Percentiles rank a stretch among this genome's conserved stretches.
Evolutionary conservation across 2,888 invertebrate genomes (phyloP).

Genomic region (Alloplasta piceator): DNA sequence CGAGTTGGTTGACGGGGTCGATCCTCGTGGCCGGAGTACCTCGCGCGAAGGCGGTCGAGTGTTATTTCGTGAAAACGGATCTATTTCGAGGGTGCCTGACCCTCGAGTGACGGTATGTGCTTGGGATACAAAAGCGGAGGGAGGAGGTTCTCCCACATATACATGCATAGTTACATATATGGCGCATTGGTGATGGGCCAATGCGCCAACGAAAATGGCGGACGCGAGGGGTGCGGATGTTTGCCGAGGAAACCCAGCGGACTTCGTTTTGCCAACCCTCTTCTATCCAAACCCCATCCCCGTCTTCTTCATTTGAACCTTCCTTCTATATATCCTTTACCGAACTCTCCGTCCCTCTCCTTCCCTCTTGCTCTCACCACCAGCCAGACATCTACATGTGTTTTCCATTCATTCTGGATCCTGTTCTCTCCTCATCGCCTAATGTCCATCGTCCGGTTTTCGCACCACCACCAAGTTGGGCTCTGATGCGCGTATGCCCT

Average conservation of each 20-base stretch:
- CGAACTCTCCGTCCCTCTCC: conserved; percentile 50
- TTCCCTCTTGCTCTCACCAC: conserved; percentile 62
- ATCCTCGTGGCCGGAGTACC: conserved; percentile 75
- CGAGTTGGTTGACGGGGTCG: conserved; percentile 74
- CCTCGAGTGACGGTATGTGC: conserved; percentile 82
- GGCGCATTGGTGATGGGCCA: conserved; percentile 22
- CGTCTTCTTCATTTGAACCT: conserved; percentile 53
- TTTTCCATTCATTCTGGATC: conserved; percentile 78
- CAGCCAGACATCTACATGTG: conserved; percentile 78
- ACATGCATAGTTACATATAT: background rate
- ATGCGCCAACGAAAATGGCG: conserved; percentile 49
- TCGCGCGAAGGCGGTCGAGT: conserved; percentile 66
- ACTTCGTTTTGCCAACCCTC: conserved; percentile 55
- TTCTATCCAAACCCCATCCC: conserved; percentile 49
- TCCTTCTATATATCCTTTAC: conserved; percentile 54
- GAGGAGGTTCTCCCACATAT: too few species aligned
- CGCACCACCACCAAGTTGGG: conserved; percentile 38
- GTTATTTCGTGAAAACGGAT: conserved; percentile 82
- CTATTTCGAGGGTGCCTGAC: conserved; percentile 81
- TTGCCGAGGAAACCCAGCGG: conserved; percentile 68
- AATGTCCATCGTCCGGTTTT: conserved; percentile 62
- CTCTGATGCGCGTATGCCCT: conserved; percentile 1
- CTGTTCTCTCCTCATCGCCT: conserved; percentile 60
- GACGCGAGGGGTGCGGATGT: conserved; percentile 72
- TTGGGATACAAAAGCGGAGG: conserved; percentile 78